Conservation (phyloP, 2,797 vertebrate genomes). For the Falco rusticolus region DNA sequence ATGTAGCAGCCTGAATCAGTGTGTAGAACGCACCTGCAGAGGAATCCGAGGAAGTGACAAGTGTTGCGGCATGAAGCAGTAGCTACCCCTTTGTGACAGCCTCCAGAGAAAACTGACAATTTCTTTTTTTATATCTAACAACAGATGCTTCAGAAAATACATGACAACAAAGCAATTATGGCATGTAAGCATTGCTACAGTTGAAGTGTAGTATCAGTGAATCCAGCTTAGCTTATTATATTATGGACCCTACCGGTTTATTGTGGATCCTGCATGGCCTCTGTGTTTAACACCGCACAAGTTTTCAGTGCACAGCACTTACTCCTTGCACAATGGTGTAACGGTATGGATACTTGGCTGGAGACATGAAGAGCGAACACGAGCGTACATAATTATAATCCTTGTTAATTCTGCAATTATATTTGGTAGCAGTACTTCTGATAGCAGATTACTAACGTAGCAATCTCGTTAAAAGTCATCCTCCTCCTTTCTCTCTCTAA, state of each 20-base stretch:
- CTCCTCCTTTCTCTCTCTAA: slow-evolving; percentile 36
- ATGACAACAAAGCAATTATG: background rate
- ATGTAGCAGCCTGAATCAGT: background rate
- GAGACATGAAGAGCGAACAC: background rate
- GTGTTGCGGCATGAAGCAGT: background rate
- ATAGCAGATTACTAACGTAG: slow-evolving; percentile 36
- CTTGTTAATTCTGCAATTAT: slow-evolving; percentile 39
- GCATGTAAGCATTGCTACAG: background rate
- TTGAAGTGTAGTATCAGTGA: background rate
- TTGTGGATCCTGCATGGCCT: background rate
- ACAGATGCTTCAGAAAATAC: background rate
- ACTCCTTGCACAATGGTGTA: background rate
- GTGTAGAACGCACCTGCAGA: background rate
- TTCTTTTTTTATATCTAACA: background rate
- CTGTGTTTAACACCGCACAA: background rate
- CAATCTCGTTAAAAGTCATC: slow-evolving; percentile 38
- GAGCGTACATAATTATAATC: slow-evolving; percentile 12
- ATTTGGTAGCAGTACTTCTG: slow-evolving; percentile 23
- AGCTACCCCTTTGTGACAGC: background rate
- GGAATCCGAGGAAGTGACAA: background rate
- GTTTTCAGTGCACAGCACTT: background rate
- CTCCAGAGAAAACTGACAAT: background rate
- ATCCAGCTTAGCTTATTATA: background rate
- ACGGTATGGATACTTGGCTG: background rate
- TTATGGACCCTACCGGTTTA: background rate